A percentile compares a stretch with the other conserved stretches of the same genome.
These are phyloP conservation scores for Dryobotodes eremita DNA, from an alignment of 2,888 invertebrate genomes.

Conservation along the genomic window DNA sequence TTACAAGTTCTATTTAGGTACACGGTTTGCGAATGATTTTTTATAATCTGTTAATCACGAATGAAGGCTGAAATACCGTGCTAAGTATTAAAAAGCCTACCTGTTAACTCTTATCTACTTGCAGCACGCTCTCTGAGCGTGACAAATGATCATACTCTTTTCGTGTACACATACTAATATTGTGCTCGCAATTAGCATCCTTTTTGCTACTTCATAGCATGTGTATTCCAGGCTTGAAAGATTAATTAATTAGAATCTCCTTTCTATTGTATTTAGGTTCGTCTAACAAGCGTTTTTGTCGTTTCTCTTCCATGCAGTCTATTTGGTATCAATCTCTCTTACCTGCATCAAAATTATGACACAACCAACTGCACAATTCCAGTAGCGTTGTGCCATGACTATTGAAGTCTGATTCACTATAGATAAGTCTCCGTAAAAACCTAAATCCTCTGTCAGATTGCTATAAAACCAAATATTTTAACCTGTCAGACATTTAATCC, in stretches of 20 bases:
- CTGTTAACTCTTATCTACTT: background rate
- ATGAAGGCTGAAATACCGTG: background rate
- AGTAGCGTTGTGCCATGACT: background rate
- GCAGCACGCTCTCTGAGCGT: background rate
- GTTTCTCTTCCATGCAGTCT: background rate
- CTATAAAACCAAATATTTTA: constrained; percentile 13
- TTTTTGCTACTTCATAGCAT: background rate
- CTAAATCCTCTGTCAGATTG: constrained; percentile 43
- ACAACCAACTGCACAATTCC: background rate
- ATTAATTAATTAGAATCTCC: background rate
- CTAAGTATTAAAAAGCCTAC: background rate
- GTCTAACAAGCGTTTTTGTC: background rate
- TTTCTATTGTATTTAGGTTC: background rate
- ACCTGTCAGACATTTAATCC: constrained; percentile 20
- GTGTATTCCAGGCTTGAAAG: background rate
- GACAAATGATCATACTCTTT: background rate
- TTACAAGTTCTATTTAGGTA: background rate
- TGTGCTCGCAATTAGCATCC: background rate
- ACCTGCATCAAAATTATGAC: background rate
- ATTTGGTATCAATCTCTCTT: background rate
- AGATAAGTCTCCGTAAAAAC: background rate
- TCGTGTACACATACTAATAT: background rate
- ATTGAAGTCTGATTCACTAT: background rate
- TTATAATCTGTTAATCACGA: background rate
- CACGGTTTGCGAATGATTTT: background rate